Base-by-base conservation (phyloP, 1,140 invertebrate species). In the Medauroidea extradentata region DNA sequence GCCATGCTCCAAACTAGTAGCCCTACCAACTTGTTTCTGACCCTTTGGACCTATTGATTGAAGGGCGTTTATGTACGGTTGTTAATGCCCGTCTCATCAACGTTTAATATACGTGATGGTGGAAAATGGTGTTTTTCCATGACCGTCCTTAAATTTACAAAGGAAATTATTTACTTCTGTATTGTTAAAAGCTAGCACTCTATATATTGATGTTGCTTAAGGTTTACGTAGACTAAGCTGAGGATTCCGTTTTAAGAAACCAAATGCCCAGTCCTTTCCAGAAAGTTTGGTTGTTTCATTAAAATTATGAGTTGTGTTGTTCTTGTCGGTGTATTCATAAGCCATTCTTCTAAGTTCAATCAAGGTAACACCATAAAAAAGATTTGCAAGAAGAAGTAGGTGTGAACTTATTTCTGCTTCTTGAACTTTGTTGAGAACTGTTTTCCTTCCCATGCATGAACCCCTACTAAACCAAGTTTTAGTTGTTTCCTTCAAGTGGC, bases 1-100 rank as follows among this genome's bases (percentile, higher is more conserved):
- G 8, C 73, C 70, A 49, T 69, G 59, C 64, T 75, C 72, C 19
- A 41, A 65, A n/a, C 63, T 69, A 39, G 67, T 71, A 3, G 65
- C 53, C 24, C 58, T 52, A 14, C 72, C 73, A 9, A 76, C 64
- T 60, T 74, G 68, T 62, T 69, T 73, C 46, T 61, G 51, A 14
- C 69, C 69, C 65, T 57, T 70, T 19, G 19, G 23, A 39, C 27
- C 23, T 39, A 44, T n/a, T 44, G 14, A 53, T 42, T 11, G n/a
- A 16, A 39, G n/a, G 13, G 13, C 8, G 24, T 43, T n/a, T 42
- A n/a, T 53, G 29, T 4, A 53, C 52, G 14, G 52, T 53, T 16
- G n/a, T 53, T n/a, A n/a, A 53, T 53, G 13, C 52, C 52, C 16
- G 52, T 39, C 52, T 53, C 29, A 42, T 53, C 29, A 18, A 53